Percentiles rank a stretch among this genome's conserved stretches.
phyloP scores from a whole-genome alignment of 1,140 invertebrate genomes.

The Harpegnathos saltator region DNA sequence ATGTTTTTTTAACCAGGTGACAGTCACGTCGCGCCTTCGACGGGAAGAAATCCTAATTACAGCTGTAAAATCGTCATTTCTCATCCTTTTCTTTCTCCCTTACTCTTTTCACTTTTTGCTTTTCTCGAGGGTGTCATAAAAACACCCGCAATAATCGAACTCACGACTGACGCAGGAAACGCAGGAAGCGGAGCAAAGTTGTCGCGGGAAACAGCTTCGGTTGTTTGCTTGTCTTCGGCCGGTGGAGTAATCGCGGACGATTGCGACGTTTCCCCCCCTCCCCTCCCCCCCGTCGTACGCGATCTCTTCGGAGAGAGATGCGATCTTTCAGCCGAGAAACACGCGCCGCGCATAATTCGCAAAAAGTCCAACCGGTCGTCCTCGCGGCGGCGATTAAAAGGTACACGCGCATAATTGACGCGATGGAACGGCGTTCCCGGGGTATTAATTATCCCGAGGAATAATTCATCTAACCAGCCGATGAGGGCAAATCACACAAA shows the following conservation, averaged over 20 bases:
- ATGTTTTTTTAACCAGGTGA: constrained; percentile 39
- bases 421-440: constrained; percentile 50
- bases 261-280: too few relatives aligned
- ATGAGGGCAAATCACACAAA: constrained; percentile 59
- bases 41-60: constrained; percentile 2
- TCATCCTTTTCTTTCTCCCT: not conserved
- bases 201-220: too few relatives aligned
- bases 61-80: constrained; percentile 11
- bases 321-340: too few relatives aligned
- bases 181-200: not conserved
- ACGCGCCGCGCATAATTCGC: too few relatives aligned
- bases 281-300: too few relatives aligned
- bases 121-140: not conserved
- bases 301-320: too few relatives aligned
- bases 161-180: not conserved
- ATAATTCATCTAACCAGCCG: constrained; percentile 57
- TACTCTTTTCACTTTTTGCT: too few relatives aligned
- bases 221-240: too few relatives aligned
- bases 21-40: not conserved
- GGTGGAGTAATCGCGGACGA: too few relatives aligned
- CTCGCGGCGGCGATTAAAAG: constrained; percentile 48
- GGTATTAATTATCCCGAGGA: constrained; percentile 48
- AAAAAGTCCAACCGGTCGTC: too few relatives aligned
- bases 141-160: not conserved
- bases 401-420: constrained; percentile 56